Evolutionary conservation across 2,797 vertebrate species (phyloP).

Genomic region (Etheostoma nigrum): DNA sequence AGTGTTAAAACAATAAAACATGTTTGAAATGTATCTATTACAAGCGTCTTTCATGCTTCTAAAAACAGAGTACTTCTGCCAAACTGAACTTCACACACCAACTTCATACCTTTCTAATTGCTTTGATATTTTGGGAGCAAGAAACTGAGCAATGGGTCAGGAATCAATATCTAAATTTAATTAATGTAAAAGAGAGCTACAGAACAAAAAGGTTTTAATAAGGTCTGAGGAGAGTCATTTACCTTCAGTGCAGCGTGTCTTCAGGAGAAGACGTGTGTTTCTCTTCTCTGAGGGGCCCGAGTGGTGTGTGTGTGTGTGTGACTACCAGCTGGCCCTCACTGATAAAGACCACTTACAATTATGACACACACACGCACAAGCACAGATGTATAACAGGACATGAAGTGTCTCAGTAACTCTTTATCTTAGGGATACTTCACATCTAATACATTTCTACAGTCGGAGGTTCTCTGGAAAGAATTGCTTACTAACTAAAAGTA

Average conservation of each 20-base stretch:
- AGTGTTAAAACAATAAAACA: background rate
- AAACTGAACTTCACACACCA: too few relatives aligned
- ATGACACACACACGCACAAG: constrained; percentile 7
- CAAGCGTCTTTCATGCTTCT: background rate
- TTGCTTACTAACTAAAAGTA: background rate
- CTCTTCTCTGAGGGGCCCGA: constrained; percentile 27
- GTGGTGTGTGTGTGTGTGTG: constrained; percentile 22
- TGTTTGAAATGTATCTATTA: background rate
- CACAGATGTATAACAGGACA: background rate
- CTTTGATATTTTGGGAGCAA: background rate
- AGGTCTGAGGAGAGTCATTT: constrained; percentile 49
- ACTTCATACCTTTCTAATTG: background rate
- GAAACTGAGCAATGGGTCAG: background rate
- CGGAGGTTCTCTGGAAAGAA: background rate
- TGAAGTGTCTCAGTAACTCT: background rate
- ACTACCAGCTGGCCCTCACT: constrained; percentile 74
- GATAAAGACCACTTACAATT: constrained; percentile 76
- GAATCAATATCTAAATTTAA: background rate
- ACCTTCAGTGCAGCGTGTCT: constrained; percentile 66
- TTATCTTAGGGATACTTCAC: background rate
- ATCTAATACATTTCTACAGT: background rate
- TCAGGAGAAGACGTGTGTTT: constrained; percentile 30
- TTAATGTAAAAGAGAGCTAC: background rate
- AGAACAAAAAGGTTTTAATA: constrained; percentile 11
- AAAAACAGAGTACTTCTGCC: background rate